Evolutionary conservation across 2,797 vertebrate species (phyloP), one percentile per base, ranked within the genome.

Genomic region (Danionella dracula): DNA sequence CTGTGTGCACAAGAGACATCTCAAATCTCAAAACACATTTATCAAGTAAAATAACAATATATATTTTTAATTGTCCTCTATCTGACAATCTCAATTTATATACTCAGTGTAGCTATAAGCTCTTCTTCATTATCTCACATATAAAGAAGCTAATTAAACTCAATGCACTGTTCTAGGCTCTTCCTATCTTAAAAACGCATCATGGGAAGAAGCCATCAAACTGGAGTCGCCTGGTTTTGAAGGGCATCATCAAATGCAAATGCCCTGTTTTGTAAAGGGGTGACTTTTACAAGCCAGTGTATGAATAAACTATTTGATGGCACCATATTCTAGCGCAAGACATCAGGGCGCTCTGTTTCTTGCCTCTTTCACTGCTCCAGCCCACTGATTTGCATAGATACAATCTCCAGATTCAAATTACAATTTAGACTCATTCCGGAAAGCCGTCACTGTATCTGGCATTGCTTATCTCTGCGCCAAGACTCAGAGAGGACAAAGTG

Each of bases 111-210:
- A 16, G 50, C 34, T 68, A 67, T 73, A 79, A 84, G 85, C 80
- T 81, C 23, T 27, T 27, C 77, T 60, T 76, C 66, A 80, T 81
- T 78, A 83, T 75, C 73, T 66, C 54, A 57, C 62, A 67, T 76
- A 74, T 79, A 79, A 77, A 68, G 68, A 68, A 65, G 75, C 60
- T 56, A 71, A 74, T 82, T 76, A 75, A 86, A 82, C 61, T 72
- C 41, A 65, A 19, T 51, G 37, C 27, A 38, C 62, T 63, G 40
- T 70, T 68, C 42, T 56, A 23, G 38, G 31, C 42, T 70, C 27
- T 49, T 31, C 8, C 9, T 21, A 50, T 48, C 45, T 44, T 49
- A 59, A 49, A 38, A 38, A 64, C 37, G 41, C 27, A 42, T 32
- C 54, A 80, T 44, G 55, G 46, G 61, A 48, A 63, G 23, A 68